Base-by-base conservation (phyloP, 2,888 invertebrate species). In the Alentia gelatinosa region DNA sequence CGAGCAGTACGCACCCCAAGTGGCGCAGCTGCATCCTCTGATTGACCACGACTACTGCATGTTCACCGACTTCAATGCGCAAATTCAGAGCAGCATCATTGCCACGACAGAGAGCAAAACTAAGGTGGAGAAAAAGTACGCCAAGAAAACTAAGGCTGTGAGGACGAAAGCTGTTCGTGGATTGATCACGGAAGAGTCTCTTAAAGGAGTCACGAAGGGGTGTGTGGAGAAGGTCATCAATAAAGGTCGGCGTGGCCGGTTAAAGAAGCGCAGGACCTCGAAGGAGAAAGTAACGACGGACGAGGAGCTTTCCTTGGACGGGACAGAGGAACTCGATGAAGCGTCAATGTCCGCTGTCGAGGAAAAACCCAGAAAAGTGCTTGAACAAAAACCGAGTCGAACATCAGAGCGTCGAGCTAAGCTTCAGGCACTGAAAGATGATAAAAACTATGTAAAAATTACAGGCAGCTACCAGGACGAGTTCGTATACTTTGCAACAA, bases 401-500 rank as follows among this genome's bases (percentile, higher is more conserved):
- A 84, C 84, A 7, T 84, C 84, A 5, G 84, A 84, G 26, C 39
- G 84, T 5, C 84, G 84, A 3, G 84, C 84, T 9, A 84, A 84
- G n/a, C 40, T 84, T 4, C 84, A 84, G 47, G 68, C 40, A 40
- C 83, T 90, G 63, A 89, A 75, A n/a, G 90, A 91, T n/a, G 92
- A 92, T 75, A 92, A 92, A 75, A 93, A 92, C 83, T 93, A 91
- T 91, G 94, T 96, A n/a, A 96, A 95, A 93, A 96, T 96, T 40
- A 95, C 95, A 9, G 96, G 96, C 12, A 95, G 94, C 91, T 96
- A 95, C 91, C 94, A 96, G 92, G 95, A 96, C 92, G 95, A 96
- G 90, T 96, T 95, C 94, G 95, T 96, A n/a, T 96, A 96, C 92
- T 96, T 95, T 92, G 94, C 95, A 79, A 95, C 95, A 37, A 95